Conservation (phyloP, 2,888 invertebrate species). For the Sminthurides aquaticus region DNA sequence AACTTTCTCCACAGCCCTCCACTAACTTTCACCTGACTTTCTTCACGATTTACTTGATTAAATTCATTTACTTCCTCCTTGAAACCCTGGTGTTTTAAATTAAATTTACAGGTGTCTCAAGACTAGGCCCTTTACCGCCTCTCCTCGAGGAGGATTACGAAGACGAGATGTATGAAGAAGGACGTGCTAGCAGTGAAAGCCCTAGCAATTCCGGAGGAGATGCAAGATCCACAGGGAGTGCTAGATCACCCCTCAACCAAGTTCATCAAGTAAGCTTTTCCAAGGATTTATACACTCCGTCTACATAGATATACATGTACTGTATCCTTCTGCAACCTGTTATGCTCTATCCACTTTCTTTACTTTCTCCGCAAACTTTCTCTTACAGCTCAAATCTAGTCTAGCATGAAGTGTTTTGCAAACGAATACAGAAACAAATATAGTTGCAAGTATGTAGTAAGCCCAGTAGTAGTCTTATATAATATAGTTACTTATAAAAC, state of each 20-base stretch:
- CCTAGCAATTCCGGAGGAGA: constrained; percentile 18
- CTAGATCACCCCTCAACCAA: not conserved
- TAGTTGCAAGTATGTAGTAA: too few species aligned
- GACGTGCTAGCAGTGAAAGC: constrained; percentile 22
- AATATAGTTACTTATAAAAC: too few species aligned
- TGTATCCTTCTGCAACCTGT: too few species aligned
- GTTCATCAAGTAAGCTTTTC: constrained; percentile 7
- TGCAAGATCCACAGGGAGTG: not conserved
- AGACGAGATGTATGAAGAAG: constrained; percentile 41
- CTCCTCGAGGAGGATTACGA: constrained; percentile 41
- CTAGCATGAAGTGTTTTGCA: too few species aligned
- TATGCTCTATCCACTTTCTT: too few species aligned
- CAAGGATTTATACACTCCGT: not conserved
- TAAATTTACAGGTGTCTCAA: constrained; percentile 36
- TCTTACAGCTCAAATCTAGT: too few species aligned
- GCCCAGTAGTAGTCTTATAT: too few species aligned
- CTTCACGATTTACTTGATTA: too few species aligned
- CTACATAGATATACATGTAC: not conserved
- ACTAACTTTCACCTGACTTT: too few species aligned
- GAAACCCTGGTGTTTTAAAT: not conserved
- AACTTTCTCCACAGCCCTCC: too few species aligned
- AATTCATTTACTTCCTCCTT: not conserved
- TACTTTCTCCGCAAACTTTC: too few species aligned
- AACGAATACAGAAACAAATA: too few species aligned
- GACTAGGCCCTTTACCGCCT: constrained; percentile 41